A percentile compares a stretch with the other conserved stretches of the same genome.
These are phyloP conservation scores for Tipula confusa DNA, from an alignment of 2,888 invertebrate genomes.

Conservation along the genomic window DNA sequence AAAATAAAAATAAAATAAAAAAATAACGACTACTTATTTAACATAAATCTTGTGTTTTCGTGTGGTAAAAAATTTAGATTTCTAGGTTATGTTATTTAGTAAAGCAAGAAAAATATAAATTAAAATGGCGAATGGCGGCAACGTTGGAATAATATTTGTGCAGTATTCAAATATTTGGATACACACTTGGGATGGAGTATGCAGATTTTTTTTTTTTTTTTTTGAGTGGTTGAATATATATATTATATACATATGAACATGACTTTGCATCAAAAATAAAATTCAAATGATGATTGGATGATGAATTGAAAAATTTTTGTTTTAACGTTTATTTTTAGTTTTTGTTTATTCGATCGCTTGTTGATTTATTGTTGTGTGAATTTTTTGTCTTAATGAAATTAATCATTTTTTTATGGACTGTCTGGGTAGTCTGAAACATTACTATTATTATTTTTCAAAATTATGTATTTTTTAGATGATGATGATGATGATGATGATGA, in stretches of 20 bases:
- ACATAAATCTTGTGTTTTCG: background rate
- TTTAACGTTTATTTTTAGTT: background rate
- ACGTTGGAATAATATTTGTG: background rate
- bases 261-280: background rate
- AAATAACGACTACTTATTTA: background rate
- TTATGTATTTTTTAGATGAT: background rate
- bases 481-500: background rate
- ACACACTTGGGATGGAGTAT: background rate
- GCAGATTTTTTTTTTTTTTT: background rate
- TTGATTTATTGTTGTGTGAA: background rate
- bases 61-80: background rate
- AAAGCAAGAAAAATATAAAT: background rate
- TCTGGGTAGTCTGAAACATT: background rate
- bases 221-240: background rate
- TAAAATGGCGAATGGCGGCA: background rate
- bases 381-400: background rate
- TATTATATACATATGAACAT: background rate
- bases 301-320: background rate
- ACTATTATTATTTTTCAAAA: background rate
- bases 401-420: background rate
- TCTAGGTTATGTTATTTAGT: background rate
- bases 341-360: background rate
- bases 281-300: conserved; percentile 6
- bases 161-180: background rate
- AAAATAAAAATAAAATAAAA: too few relatives aligned